These are phyloP conservation scores for Phrynocephalus guinanensis DNA, from an alignment of 2,797 vertebrate genomes.

Conservation along the genomic window DNA sequence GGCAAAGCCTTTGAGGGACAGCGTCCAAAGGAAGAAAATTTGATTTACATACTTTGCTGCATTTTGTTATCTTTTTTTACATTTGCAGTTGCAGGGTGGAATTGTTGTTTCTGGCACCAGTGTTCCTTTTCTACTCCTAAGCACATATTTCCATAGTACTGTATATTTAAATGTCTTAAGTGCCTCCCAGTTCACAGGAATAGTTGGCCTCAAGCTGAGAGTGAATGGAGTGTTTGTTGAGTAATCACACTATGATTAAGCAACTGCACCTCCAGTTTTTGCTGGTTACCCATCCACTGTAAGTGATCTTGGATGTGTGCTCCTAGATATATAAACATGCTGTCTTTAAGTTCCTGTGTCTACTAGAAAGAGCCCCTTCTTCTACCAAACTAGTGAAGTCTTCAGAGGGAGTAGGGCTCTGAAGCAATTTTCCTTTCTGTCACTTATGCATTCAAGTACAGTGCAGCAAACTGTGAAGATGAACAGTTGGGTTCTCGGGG, in stretches of 20 bases:
- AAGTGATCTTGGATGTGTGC: neutral
- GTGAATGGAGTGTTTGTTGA: neutral
- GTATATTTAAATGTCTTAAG: neutral
- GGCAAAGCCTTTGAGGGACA: neutral
- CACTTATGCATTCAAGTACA: conserved; percentile 4
- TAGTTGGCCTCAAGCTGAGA: neutral
- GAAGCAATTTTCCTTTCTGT: neutral
- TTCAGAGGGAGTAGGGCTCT: neutral
- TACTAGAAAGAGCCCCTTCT: neutral
- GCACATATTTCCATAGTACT: neutral
- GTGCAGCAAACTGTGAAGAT: neutral
- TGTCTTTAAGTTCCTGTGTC: neutral
- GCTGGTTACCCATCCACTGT: neutral
- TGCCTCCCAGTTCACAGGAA: neutral
- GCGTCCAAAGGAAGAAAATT: neutral
- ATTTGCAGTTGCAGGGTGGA: too few relatives aligned
- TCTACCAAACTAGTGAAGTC: neutral
- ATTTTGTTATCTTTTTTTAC: neutral
- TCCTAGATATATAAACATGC: neutral
- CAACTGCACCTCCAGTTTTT: neutral
- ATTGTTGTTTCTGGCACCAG: neutral
- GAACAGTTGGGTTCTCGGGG: neutral
- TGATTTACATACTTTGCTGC: neutral
- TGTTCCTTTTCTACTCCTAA: neutral
- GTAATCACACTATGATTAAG: neutral